These are phyloP conservation scores for Hirtodrosophila confusa DNA, from an alignment of 2,888 invertebrate species.

Conservation along the genomic window DNA sequence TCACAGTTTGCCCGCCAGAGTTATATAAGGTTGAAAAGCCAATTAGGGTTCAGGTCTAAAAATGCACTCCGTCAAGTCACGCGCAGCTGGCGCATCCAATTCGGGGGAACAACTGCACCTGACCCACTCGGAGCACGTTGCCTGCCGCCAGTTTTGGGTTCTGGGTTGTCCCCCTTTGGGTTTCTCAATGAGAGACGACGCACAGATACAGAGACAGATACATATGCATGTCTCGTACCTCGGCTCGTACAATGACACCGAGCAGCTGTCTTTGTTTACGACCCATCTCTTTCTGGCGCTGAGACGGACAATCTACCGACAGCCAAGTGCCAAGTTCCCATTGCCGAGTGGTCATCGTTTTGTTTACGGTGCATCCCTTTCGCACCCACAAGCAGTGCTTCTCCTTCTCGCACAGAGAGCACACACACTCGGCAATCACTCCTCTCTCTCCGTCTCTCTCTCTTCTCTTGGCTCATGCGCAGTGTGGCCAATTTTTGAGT, in stretches of 20 bases:
- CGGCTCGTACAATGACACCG: conserved; percentile 65
- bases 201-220: not conserved
- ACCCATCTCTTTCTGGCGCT: conserved; percentile 74
- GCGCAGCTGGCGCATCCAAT: conserved; percentile 66
- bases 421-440: not conserved
- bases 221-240: conserved; percentile 6
- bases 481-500: not conserved
- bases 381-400: conserved; percentile 34
- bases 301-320: conserved; percentile 58
- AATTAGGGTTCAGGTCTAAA: conserved; percentile 75
- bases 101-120: conserved; percentile 68
- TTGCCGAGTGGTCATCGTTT: conserved; percentile 46
- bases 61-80: conserved; percentile 67
- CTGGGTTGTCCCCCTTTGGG: conserved; percentile 7
- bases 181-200: conserved; percentile 43
- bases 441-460: not conserved
- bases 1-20: conserved; percentile 19
- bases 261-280: conserved; percentile 83
- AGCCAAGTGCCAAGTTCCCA: conserved; percentile 7
- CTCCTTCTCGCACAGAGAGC: conserved; percentile 26
- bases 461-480: conserved; percentile 48
- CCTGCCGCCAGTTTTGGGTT: conserved; percentile 9
- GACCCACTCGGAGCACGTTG: conserved; percentile 75
- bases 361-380: conserved; percentile 79
- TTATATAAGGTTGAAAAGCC: conserved; percentile 60